Conservation (phyloP, 2,888 invertebrate genomes). For the Hemaris fuciformis region DNA sequence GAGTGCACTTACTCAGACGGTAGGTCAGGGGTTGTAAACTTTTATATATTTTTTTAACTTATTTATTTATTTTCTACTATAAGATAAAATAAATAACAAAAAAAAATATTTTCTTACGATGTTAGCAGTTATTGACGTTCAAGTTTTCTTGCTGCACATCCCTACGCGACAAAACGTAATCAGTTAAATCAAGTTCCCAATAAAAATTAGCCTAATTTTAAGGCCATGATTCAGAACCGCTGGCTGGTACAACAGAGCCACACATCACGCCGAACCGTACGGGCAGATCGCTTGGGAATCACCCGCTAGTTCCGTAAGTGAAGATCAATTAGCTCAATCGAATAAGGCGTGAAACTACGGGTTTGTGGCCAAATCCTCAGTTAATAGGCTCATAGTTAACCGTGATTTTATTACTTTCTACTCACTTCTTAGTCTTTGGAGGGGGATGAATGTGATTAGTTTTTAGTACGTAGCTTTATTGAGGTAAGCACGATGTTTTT, state of each 20-base stretch:
- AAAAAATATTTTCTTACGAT: no score
- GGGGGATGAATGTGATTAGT: no score
- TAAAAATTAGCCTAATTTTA: no score
- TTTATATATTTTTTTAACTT: no score
- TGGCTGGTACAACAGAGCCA: slow-evolving; percentile 12
- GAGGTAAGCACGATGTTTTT: no score
- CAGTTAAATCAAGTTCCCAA: not conserved
- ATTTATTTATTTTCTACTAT: no score
- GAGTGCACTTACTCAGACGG: no score
- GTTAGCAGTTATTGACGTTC: no score
- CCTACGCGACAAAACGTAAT: not conserved
- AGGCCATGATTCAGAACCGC: not conserved
- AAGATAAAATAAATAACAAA: no score
- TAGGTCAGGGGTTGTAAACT: no score
- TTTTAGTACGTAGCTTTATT: no score
- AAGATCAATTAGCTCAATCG: slow-evolving; percentile 63
- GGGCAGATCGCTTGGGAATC: slow-evolving; percentile 46
- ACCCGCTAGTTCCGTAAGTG: slow-evolving; percentile 54
- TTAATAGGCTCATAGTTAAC: slow-evolving; percentile 3
- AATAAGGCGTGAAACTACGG: slow-evolving; percentile 49
- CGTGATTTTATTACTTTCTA: slow-evolving; percentile 7
- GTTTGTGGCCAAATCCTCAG: slow-evolving; percentile 32
- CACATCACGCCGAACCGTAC: slow-evolving; percentile 29
- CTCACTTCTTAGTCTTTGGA: not conserved
- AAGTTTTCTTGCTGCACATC: no score